A percentile compares a stretch with the other conserved stretches of the same genome.
phyloP scores from a whole-genome alignment of 1,140 invertebrate genomes.

The Episyrphus balteatus region DNA sequence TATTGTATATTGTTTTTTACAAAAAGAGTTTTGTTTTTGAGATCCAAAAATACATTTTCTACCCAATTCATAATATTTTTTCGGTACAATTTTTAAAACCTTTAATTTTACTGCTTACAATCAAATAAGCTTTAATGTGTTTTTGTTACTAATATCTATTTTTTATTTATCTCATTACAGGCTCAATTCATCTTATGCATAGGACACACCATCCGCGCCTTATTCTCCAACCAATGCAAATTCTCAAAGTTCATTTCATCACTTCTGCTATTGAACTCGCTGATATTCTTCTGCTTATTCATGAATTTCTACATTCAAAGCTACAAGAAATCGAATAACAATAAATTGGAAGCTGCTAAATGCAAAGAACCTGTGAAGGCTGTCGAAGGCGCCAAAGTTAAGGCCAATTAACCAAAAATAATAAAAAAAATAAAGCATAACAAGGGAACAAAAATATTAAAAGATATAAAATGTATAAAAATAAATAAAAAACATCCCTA shows the following conservation, averaged over 20 bases:
- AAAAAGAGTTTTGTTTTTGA: too few relatives aligned
- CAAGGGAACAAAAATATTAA: too few relatives aligned
- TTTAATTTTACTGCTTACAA: background rate
- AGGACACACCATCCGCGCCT: slow-evolving; percentile 59
- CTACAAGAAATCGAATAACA: slow-evolving; percentile 45
- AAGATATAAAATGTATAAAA: too few relatives aligned
- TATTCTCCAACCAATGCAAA: slow-evolving; percentile 57
- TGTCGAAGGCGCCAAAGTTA: too few relatives aligned
- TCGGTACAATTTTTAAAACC: too few relatives aligned
- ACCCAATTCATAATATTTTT: too few relatives aligned
- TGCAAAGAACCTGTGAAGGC: too few relatives aligned
- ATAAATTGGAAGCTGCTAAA: slow-evolving; percentile 19
- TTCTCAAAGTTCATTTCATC: slow-evolving; percentile 65
- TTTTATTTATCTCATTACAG: slow-evolving; percentile 37
- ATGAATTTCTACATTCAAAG: slow-evolving; percentile 82
- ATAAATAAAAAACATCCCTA: too few relatives aligned
- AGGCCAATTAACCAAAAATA: too few relatives aligned
- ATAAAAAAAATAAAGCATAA: too few relatives aligned
- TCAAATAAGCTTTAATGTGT: background rate
- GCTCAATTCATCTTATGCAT: slow-evolving; percentile 69
- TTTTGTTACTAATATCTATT: background rate
- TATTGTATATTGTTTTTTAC: too few relatives aligned
- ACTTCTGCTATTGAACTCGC: slow-evolving; percentile 71
- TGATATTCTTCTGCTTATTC: slow-evolving; percentile 85
- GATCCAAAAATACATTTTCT: too few relatives aligned